phyloP scores from a whole-genome alignment of 2,888 invertebrate species.

The Eretmocerus hayati region DNA sequence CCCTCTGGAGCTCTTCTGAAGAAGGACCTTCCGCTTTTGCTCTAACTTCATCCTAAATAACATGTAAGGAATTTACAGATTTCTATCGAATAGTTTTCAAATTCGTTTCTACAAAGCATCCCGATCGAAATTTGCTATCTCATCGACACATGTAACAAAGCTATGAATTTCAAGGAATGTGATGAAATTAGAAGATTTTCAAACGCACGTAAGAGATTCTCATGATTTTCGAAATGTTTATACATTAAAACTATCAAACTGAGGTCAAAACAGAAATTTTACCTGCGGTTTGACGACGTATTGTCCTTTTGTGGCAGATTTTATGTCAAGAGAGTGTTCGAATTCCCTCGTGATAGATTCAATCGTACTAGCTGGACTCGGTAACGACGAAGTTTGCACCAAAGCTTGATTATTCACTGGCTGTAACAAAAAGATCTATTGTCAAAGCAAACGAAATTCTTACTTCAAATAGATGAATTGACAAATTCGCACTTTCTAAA shows the following conservation, averaged over 20 bases:
- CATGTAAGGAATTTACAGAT: not conserved
- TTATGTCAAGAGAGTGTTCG: constrained; percentile 70
- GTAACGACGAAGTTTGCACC: constrained; percentile 53
- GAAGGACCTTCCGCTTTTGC: constrained; percentile 60
- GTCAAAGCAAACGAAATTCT: too few relatives aligned
- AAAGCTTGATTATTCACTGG: constrained; percentile 43
- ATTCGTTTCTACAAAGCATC: too few relatives aligned
- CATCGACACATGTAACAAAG: too few relatives aligned
- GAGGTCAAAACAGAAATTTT: too few relatives aligned
- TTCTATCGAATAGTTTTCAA: too few relatives aligned
- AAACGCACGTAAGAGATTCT: not conserved
- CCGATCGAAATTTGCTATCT: too few relatives aligned
- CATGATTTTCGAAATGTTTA: too few relatives aligned
- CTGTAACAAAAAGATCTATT: constrained; percentile 34
- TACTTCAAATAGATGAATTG: too few relatives aligned
- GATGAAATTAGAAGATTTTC: not conserved
- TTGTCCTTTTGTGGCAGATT: constrained; percentile 58
- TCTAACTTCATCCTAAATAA: constrained; percentile 58
- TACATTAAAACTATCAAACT: not conserved
- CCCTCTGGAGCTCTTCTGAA: constrained; percentile 53
- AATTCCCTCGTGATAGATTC: constrained; percentile 74
- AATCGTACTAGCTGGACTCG: constrained; percentile 72
- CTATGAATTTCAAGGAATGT: too few relatives aligned
- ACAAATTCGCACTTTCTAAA: too few relatives aligned
- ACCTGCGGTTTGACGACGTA: constrained; percentile 58